Conservation (phyloP, 2,797 vertebrate species). For the Echeneis naucrates region DNA sequence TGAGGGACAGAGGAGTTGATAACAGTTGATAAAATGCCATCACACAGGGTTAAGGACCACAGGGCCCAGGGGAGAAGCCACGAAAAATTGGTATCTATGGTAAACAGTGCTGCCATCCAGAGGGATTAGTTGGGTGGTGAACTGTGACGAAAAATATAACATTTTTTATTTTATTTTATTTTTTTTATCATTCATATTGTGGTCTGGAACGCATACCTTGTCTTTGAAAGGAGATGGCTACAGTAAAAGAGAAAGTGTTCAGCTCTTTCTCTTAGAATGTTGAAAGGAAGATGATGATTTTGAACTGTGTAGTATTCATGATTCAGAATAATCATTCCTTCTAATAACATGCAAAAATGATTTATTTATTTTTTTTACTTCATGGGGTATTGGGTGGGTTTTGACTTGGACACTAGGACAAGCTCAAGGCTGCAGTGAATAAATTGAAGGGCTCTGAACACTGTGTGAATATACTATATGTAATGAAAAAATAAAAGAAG, state of each 20-base stretch:
- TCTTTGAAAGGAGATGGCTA: neutral
- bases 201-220: neutral
- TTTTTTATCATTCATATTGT: constrained; percentile 17
- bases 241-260: neutral
- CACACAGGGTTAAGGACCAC: constrained; percentile 25
- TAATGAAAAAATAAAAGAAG: too few relatives aligned
- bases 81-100: constrained; percentile 36
- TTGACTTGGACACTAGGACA: too few relatives aligned
- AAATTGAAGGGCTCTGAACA: too few relatives aligned
- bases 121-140: constrained; percentile 21
- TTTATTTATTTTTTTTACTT: too few relatives aligned
- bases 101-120: constrained; percentile 33
- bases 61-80: constrained; percentile 18
- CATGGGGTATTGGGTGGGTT: too few relatives aligned
- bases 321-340: too few relatives aligned
- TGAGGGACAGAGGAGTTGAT: constrained; percentile 24
- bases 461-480: too few relatives aligned
- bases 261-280: neutral
- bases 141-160: constrained; percentile 38
- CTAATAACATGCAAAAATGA: too few relatives aligned
- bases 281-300: neutral
- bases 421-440: too few relatives aligned
- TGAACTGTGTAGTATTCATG: neutral
- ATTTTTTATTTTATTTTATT: neutral
- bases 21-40: constrained; percentile 44